Evolutionary conservation across 2,797 vertebrate genomes (phyloP).

Genomic region (Girardinus metallicus): DNA sequence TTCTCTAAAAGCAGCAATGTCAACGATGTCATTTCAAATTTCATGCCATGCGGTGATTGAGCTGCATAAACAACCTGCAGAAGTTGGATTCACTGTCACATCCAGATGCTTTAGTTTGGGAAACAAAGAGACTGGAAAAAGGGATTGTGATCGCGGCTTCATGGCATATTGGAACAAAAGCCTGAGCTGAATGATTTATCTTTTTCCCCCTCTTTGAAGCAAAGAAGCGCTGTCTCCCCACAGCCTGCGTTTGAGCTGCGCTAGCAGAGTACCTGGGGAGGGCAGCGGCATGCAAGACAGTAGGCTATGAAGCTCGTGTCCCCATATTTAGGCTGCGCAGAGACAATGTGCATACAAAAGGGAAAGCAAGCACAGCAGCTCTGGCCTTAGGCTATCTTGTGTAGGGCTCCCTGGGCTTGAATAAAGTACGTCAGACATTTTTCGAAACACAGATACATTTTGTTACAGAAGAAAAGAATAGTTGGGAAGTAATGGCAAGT

Average conservation of each 20-base stretch:
- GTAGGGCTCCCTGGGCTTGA: constrained; percentile 76
- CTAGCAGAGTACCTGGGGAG: constrained; percentile 75
- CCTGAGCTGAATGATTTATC: constrained; percentile 84
- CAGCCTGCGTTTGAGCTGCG: constrained; percentile 68
- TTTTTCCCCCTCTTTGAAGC: constrained; percentile 75
- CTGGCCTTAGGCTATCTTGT: constrained; percentile 79
- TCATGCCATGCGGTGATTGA: constrained; percentile 80
- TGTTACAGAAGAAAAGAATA: constrained; percentile 84
- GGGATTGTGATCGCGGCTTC: constrained; percentile 81
- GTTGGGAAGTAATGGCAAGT: constrained; percentile 81
- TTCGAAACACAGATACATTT: constrained; percentile 84
- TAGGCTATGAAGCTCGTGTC: constrained; percentile 71
- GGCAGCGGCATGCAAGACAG: constrained; percentile 70
- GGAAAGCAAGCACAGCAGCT: constrained; percentile 71
- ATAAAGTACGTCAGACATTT: constrained; percentile 81
- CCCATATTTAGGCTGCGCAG: constrained; percentile 73
- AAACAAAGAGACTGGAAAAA: constrained; percentile 79
- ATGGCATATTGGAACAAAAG: constrained; percentile 83
- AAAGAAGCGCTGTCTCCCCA: constrained; percentile 66
- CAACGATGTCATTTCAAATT: constrained; percentile 82
- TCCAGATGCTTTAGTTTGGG: constrained; percentile 80
- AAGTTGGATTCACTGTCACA: constrained; percentile 83
- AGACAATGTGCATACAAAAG: constrained; percentile 68
- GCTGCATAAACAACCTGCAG: constrained; percentile 85
- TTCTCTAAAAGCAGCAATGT: constrained; percentile 72